phyloP scores from a whole-genome alignment of 2,113 vertebrate genomes.

The Calypte anna region DNA sequence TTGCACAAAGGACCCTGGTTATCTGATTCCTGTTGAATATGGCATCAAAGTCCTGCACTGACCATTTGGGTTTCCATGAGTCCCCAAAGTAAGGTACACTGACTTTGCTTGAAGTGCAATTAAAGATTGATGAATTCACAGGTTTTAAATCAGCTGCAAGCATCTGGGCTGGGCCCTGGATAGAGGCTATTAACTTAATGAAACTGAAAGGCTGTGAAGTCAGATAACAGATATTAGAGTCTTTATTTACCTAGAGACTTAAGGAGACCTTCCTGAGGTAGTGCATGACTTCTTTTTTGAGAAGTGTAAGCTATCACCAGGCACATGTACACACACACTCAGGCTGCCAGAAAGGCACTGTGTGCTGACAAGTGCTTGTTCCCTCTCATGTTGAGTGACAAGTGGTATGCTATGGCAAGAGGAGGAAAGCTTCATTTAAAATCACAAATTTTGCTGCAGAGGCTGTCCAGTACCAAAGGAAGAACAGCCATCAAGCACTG shows the following conservation, averaged over 20 bases:
- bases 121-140: constrained; percentile 65
- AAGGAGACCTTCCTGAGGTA: constrained; percentile 37
- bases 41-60: background rate
- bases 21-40: background rate
- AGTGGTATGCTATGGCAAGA: background rate
- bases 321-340: background rate
- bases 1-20: constrained; percentile 8
- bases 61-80: background rate
- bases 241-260: constrained; percentile 64
- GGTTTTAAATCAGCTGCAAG: constrained; percentile 64
- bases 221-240: constrained; percentile 60
- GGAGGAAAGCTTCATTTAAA: background rate
- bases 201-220: constrained; percentile 61
- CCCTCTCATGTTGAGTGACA: background rate
- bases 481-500: accelerated
- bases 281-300: background rate
- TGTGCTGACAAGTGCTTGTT: background rate
- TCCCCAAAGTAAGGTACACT: background rate
- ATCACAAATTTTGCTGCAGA: background rate
- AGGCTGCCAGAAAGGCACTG: background rate
- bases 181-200: constrained; percentile 67
- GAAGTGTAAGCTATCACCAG: background rate
- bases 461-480: background rate
- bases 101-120: constrained; percentile 49
- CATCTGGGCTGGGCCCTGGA: constrained; percentile 41